Evolutionary conservation across 2,888 invertebrate genomes (phyloP).

Genomic region (Exephanes ischioxanthus): DNA sequence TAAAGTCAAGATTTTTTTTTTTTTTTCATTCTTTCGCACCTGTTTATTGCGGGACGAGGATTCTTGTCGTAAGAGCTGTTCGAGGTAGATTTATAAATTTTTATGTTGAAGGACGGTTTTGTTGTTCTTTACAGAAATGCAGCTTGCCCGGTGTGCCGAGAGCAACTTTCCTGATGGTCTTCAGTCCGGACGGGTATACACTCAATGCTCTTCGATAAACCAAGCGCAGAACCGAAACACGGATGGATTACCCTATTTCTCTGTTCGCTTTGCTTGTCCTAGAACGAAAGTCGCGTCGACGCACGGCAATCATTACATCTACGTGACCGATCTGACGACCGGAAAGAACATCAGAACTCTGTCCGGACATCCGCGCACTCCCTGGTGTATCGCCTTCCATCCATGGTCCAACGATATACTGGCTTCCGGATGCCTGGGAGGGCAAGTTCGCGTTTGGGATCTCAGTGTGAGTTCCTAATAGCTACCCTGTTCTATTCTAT

Average conservation of each 20-base stretch:
- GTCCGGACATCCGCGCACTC: slow-evolving; percentile 94
- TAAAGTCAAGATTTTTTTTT: not conserved
- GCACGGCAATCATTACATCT: slow-evolving; percentile 95
- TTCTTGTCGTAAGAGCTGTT: not conserved
- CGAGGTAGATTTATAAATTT: not conserved
- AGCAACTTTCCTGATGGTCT: slow-evolving; percentile 94
- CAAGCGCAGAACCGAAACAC: not conserved
- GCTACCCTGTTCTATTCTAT: not conserved
- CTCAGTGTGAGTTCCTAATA: slow-evolving; percentile 86
- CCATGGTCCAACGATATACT: slow-evolving; percentile 93
- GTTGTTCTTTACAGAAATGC: slow-evolving; percentile 87
- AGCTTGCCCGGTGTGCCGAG: slow-evolving; percentile 91
- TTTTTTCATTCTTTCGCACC: not conserved
- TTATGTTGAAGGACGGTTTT: slow-evolving; percentile 4
- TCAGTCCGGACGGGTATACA: slow-evolving; percentile 94
- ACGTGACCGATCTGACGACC: slow-evolving; percentile 92
- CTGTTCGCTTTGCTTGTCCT: not conserved
- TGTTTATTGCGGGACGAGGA: not conserved
- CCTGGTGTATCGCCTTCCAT: slow-evolving; percentile 96
- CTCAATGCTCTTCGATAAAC: not conserved
- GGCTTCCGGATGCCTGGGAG: slow-evolving; percentile 95
- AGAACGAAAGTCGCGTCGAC: slow-evolving; percentile 94
- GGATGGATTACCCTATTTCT: not conserved
- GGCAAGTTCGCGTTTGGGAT: slow-evolving; percentile 96
- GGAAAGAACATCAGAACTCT: slow-evolving; percentile 92